Percentiles rank a stretch among this genome's conserved stretches.
These are phyloP conservation scores for Chelon labrosus DNA, from an alignment of 2,797 vertebrate genomes.

Conservation along the genomic window DNA sequence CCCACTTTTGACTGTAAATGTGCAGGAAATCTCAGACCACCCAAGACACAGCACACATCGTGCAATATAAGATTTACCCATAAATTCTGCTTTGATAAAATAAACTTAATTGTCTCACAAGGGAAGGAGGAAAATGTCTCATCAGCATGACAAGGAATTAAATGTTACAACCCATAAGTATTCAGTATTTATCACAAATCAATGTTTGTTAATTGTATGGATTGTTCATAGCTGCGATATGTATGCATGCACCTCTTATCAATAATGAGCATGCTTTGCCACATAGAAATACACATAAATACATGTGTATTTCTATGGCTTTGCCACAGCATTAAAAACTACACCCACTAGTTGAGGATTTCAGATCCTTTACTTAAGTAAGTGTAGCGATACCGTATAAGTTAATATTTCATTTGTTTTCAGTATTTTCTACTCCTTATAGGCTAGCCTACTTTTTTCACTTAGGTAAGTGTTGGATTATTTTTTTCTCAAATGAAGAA, in stretches of 20 bases:
- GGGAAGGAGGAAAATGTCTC: neutral
- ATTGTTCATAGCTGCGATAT: neutral
- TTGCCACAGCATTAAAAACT: no score
- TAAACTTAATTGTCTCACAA: neutral
- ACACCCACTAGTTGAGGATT: no score
- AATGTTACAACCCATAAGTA: neutral
- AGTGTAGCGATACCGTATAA: neutral
- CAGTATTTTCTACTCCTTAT: no score
- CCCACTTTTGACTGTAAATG: slow-evolving; percentile 47
- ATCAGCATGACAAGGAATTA: neutral
- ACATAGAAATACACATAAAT: no score
- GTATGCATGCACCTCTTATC: no score
- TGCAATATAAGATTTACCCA: neutral
- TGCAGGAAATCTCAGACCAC: slow-evolving; percentile 73
- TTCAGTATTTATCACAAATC: neutral
- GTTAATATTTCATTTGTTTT: no score
- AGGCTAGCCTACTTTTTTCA: no score
- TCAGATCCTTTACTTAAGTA: neutral
- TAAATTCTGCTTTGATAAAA: neutral
- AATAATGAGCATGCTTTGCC: neutral
- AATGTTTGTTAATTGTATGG: neutral
- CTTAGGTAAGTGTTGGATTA: no score
- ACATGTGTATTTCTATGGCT: no score
- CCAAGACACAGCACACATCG: slow-evolving; percentile 43
- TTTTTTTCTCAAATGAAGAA: no score